Evolutionary conservation across 2,113 vertebrate genomes (phyloP).

Genomic region (Hippocampus comes): DNA sequence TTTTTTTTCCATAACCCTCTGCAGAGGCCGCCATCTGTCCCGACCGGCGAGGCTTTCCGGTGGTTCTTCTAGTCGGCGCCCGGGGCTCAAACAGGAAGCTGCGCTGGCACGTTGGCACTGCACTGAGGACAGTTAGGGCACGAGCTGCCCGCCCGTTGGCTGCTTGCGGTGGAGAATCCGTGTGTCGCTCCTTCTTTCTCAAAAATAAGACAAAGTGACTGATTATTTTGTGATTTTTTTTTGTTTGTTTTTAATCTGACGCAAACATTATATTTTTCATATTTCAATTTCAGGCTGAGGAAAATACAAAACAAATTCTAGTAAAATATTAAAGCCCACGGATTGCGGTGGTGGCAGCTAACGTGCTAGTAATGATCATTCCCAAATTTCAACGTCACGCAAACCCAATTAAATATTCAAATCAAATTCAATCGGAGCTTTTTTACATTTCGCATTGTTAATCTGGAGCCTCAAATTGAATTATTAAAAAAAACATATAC

Average conservation of each 20-base stretch:
- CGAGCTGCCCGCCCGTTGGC: neutral
- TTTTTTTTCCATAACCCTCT: neutral
- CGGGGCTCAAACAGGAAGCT: neutral
- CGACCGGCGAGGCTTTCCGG: slow-evolving; percentile 63
- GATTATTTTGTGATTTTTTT: neutral
- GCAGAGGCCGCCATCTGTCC: slow-evolving; percentile 63
- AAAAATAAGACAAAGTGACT: neutral
- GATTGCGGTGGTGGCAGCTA: too few species aligned
- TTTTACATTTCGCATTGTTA: too few species aligned
- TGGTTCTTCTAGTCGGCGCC: slow-evolving; percentile 66
- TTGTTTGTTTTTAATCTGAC: neutral
- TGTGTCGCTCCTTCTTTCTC: neutral
- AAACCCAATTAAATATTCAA: too few species aligned
- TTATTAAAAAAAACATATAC: too few species aligned
- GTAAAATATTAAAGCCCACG: too few species aligned
- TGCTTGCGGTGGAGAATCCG: neutral
- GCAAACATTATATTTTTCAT: neutral
- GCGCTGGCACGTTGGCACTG: neutral
- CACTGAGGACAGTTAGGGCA: slow-evolving; percentile 23
- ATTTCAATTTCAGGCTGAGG: neutral
- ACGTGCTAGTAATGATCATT: neutral
- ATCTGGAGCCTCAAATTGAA: too few species aligned
- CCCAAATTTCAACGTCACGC: too few species aligned
- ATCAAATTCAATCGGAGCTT: too few species aligned
- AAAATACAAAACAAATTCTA: neutral